These are phyloP conservation scores for Sitophilus oryzae DNA, from an alignment of 1,140 invertebrate genomes.

Conservation along the genomic window DNA sequence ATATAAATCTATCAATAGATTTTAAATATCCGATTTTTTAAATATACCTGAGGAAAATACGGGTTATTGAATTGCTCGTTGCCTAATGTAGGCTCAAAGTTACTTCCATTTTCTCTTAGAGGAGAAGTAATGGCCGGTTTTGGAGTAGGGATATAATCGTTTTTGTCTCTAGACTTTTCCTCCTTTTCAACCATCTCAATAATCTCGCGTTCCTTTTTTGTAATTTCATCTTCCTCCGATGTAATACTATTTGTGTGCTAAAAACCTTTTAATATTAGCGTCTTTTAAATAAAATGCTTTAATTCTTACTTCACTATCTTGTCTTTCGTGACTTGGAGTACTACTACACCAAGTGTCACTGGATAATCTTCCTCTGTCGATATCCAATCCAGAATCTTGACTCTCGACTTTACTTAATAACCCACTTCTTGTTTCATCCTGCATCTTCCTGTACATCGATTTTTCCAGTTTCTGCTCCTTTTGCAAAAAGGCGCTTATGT, in stretches of 20 bases:
- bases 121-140: background rate
- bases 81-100: constrained; percentile 29
- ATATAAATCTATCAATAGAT: too few relatives aligned
- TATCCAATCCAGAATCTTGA: constrained; percentile 69
- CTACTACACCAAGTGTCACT: constrained; percentile 56
- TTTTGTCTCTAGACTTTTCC: constrained; percentile 46
- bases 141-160: constrained; percentile 10
- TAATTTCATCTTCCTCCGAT: constrained; percentile 65
- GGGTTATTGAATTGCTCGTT: constrained; percentile 36
- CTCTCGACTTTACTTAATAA: constrained; percentile 49
- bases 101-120: constrained; percentile 7
- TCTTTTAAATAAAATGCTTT: background rate
- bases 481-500: constrained; percentile 70
- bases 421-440: constrained; percentile 35
- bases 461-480: constrained; percentile 74
- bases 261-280: constrained; percentile 11
- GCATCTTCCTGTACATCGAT: constrained; percentile 57
- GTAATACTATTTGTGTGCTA: constrained; percentile 40
- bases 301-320: constrained; percentile 59
- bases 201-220: constrained; percentile 65
- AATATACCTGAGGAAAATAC: constrained; percentile 34
- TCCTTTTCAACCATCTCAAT: constrained; percentile 64
- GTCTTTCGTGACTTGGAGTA: constrained; percentile 65
- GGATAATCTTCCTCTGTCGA: constrained; percentile 53
- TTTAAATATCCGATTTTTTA: too few relatives aligned